These are phyloP conservation scores for Helicolenus hilgendorfi DNA, from an alignment of 2,797 vertebrate species.

Conservation along the genomic window DNA sequence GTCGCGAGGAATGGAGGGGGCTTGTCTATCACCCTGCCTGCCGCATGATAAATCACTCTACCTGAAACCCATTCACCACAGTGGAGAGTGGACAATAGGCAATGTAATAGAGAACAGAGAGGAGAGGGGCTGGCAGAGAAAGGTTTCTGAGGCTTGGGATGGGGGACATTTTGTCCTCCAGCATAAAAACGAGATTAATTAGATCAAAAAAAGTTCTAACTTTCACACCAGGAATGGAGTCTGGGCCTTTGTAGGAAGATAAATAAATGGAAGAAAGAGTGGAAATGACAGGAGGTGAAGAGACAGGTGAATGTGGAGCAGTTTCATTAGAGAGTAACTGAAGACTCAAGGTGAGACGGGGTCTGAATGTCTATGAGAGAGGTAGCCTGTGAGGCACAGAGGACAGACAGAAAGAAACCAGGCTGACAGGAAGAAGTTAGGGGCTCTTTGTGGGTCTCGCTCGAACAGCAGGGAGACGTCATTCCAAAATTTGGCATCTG, in stretches of 20 bases:
- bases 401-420: constrained; percentile 35
- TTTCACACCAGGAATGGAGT: constrained; percentile 4
- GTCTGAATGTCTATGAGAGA: constrained; percentile 6
- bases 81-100: constrained; percentile 48
- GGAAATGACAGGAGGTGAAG: not conserved
- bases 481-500: constrained; percentile 80
- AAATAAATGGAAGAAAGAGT: not conserved
- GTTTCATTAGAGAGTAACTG: constrained; percentile 4
- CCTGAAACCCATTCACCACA: constrained; percentile 57
- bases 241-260: not conserved
- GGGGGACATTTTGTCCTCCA: not conserved
- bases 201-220: not conserved
- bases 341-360: not conserved
- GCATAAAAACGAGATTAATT: constrained; percentile 18
- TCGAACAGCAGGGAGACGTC: constrained; percentile 67
- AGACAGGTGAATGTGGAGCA: not conserved
- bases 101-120: constrained; percentile 37
- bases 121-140: not conserved
- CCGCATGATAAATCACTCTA: constrained; percentile 61
- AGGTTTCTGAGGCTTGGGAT: not conserved
- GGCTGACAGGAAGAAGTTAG: constrained; percentile 25
- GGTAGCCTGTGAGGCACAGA: not conserved
- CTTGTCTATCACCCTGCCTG: constrained; percentile 42
- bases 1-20: constrained; percentile 11
- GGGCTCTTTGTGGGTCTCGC: constrained; percentile 30